These are phyloP conservation scores for Caenorhabditis afra DNA, from an alignment of 2,888 invertebrate genomes.

Conservation along the genomic window DNA sequence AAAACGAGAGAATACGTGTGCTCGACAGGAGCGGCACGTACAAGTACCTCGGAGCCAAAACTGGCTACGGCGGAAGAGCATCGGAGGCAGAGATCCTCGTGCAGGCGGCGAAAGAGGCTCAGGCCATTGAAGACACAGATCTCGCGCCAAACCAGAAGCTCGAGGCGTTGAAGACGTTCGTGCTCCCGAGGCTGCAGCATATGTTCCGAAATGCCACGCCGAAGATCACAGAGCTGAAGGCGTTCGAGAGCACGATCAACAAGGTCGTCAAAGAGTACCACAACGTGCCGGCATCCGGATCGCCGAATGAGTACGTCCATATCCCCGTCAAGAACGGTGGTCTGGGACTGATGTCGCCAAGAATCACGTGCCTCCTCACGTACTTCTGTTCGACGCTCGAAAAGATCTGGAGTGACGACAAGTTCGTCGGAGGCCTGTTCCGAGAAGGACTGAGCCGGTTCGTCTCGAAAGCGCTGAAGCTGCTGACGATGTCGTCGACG, in stretches of 20 bases:
- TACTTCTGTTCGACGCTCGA: background rate
- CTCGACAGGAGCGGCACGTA: conserved; percentile 12
- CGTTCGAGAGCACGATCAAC: background rate
- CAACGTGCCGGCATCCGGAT: background rate
- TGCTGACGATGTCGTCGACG: too few relatives aligned
- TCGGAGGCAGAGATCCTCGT: conserved; percentile 5
- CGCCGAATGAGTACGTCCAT: conserved; percentile 8
- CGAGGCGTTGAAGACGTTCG: conserved; percentile 38
- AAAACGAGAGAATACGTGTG: too few relatives aligned
- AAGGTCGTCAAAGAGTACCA: conserved; percentile 2
- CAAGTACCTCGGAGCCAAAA: conserved; percentile 34
- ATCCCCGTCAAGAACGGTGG: conserved; percentile 19
- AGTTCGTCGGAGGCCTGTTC: background rate
- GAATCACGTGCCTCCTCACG: background rate
- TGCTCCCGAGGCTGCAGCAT: conserved; percentile 32
- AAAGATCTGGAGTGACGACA: background rate
- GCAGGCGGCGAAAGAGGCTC: background rate
- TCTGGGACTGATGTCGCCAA: conserved; percentile 10
- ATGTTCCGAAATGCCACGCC: conserved; percentile 15
- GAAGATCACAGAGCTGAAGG: background rate
- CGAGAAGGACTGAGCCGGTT: background rate
- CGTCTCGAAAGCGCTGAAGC: background rate
- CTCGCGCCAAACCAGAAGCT: conserved; percentile 51
- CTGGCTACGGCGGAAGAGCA: background rate
- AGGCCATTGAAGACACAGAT: background rate